Conservation (phyloP, 2,797 vertebrate species). For the Sitta carolinensis region DNA sequence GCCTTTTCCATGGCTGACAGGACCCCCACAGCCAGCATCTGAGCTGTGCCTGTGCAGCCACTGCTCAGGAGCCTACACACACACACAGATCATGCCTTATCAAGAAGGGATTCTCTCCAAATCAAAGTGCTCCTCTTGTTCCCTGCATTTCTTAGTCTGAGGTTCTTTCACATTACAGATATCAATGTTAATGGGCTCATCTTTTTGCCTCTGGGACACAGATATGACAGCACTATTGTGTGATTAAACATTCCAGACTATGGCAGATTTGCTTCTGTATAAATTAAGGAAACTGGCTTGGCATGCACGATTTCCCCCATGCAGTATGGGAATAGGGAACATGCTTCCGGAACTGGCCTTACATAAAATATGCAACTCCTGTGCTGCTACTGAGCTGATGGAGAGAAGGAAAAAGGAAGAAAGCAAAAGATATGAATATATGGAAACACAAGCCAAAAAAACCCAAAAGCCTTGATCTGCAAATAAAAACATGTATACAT, state of each 20-base stretch:
- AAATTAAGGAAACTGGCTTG: background rate
- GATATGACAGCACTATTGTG: background rate
- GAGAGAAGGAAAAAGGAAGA: background rate
- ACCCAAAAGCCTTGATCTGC: background rate
- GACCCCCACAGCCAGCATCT: background rate
- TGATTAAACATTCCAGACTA: background rate
- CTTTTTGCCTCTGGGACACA: background rate
- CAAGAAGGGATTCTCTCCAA: background rate
- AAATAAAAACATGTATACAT: background rate
- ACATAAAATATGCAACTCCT: background rate
- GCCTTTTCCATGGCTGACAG: background rate
- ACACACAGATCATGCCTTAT: accelerated
- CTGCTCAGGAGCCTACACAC: background rate
- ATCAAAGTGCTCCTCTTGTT: background rate
- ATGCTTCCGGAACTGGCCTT: background rate
- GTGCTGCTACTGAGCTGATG: background rate
- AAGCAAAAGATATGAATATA: background rate
- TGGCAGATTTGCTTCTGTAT: background rate
- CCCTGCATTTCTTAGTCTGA: background rate
- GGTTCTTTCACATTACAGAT: background rate
- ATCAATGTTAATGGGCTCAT: background rate
- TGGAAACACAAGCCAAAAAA: background rate
- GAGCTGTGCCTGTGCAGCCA: background rate
- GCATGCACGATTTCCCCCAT: background rate
- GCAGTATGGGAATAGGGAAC: background rate